A percentile compares a stretch with the other conserved stretches of the same genome.
phyloP scores from a whole-genome alignment of 2,113 vertebrate species.

The Engystomops pustulosus region DNA sequence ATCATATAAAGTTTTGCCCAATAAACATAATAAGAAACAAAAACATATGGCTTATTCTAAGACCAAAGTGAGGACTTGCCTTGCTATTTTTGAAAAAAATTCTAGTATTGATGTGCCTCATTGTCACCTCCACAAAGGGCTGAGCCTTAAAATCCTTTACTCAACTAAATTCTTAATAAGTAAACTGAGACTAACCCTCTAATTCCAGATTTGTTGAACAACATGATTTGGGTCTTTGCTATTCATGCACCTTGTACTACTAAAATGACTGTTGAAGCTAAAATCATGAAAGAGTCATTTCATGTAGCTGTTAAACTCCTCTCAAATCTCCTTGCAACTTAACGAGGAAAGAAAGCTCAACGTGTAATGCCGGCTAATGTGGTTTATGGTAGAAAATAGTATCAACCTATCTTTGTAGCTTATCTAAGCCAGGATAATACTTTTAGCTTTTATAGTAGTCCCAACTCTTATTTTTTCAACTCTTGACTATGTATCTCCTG shows the following conservation, averaged over 20 bases:
- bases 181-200: conserved; percentile 96
- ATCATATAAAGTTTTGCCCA: neutral
- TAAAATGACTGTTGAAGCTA: conserved; percentile 98
- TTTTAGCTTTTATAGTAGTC: conserved; percentile 88
- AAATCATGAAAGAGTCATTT: conserved; percentile 99
- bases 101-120: conserved; percentile 78
- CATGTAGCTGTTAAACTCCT: conserved; percentile 98
- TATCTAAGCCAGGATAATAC: conserved; percentile 91
- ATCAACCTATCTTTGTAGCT: conserved; percentile 90
- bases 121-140: conserved; percentile 84
- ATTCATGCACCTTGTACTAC: conserved; percentile 88
- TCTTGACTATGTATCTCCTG: conserved; percentile 89
- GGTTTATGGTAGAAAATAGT: conserved; percentile 92
- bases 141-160: conserved; percentile 90
- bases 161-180: conserved; percentile 95
- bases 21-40: neutral
- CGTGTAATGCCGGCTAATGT: conserved; percentile 98
- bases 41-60: neutral
- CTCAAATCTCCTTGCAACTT: conserved; percentile 98
- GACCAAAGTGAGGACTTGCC: conserved; percentile 60
- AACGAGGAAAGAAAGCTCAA: conserved; percentile 89
- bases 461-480: conserved; percentile 85
- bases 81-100: conserved; percentile 73
- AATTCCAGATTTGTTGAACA: conserved; percentile 97
- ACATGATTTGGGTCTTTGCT: conserved; percentile 93